A percentile compares a stretch with the other conserved stretches of the same genome.
Conservation (phyloP, 30 jellyfish, hydroid and myxozoan genomes). For the Morbakka virulenta region DNA sequence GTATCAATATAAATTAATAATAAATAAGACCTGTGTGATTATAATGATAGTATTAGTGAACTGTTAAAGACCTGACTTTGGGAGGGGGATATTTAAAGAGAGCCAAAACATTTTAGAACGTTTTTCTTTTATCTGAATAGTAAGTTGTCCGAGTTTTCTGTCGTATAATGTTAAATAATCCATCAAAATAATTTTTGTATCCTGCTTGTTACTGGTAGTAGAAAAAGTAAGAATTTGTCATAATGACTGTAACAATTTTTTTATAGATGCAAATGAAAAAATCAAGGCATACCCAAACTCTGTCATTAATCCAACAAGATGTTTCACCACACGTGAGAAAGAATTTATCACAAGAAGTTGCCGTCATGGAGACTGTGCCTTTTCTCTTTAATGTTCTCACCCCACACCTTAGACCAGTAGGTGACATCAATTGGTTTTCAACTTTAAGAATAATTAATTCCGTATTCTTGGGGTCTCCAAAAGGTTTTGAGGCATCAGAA, state of each 20-base stretch:
- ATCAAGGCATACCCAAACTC: constrained; percentile 56
- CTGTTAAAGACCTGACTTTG: too few species aligned
- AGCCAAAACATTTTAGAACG: too few species aligned
- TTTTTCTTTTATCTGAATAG: too few species aligned
- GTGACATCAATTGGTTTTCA: constrained; percentile 2
- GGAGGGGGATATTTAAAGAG: too few species aligned
- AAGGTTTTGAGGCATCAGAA: too few species aligned
- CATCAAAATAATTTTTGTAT: neutral
- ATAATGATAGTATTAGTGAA: too few species aligned
- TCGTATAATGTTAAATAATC: too few species aligned
- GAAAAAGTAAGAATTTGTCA: neutral
- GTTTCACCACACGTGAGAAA: constrained; percentile 60
- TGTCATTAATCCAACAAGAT: constrained; percentile 56
- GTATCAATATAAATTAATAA: too few species aligned
- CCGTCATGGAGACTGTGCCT: constrained; percentile 71
- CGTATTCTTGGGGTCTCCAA: too few species aligned
- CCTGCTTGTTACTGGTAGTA: neutral
- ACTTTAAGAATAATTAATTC: too few species aligned
- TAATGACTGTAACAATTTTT: neutral
- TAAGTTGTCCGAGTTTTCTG: too few species aligned
- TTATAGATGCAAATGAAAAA: constrained; percentile 55
- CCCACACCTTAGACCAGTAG: constrained; percentile 89
- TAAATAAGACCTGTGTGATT: too few species aligned
- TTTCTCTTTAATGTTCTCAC: constrained; percentile 57
- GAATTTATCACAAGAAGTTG: constrained; percentile 10